Evolutionary conservation across 2,797 vertebrate species (phyloP).

Genomic region (Luscinia megarhynchos): DNA sequence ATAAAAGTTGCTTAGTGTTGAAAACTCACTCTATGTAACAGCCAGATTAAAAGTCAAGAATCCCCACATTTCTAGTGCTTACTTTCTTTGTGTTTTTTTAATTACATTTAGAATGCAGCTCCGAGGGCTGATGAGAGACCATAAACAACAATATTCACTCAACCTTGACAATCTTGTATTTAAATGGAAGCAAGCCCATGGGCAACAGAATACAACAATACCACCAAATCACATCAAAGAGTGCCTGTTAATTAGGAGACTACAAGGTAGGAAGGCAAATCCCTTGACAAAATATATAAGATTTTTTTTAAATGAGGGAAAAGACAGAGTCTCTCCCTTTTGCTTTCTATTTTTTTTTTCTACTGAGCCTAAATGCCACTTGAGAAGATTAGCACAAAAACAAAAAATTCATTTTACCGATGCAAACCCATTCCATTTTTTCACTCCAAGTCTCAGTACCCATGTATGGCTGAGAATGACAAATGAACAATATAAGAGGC

Average conservation of each 20-base stretch:
- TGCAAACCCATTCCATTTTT: background rate
- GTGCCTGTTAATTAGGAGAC: background rate
- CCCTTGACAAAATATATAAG: background rate
- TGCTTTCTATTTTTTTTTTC: background rate
- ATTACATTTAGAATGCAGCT: background rate
- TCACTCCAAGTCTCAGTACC: background rate
- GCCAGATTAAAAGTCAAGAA: background rate
- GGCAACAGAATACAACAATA: background rate
- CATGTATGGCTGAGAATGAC: background rate
- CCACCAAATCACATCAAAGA: background rate
- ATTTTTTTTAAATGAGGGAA: accelerated
- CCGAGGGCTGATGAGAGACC: background rate
- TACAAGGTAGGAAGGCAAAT: background rate
- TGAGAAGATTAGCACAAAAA: background rate
- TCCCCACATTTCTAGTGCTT: background rate
- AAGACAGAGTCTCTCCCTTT: background rate
- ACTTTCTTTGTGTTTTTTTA: background rate
- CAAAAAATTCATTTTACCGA: background rate
- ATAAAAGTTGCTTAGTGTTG: background rate
- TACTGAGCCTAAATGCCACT: background rate
- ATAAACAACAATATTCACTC: background rate
- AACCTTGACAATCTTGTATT: background rate
- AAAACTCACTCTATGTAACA: background rate
- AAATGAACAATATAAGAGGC: background rate
- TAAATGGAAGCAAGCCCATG: background rate